Conservation (phyloP, 2,797 vertebrate species). For the Tokudaia muenninki region DNA sequence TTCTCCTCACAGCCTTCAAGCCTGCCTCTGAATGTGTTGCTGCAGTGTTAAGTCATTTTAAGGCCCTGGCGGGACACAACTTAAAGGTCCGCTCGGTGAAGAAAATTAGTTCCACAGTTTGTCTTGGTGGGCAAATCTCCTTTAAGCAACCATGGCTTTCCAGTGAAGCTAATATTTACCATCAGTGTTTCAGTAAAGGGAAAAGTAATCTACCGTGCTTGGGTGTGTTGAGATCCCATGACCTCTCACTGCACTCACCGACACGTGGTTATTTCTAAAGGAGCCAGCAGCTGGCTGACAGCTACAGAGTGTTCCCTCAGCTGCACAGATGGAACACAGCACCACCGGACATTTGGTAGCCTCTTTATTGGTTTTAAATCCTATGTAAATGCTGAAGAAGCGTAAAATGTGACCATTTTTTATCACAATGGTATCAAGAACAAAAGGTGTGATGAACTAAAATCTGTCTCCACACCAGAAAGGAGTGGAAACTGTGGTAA, state of each 20-base stretch:
- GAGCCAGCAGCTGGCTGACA: not conserved
- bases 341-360: not conserved
- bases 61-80: not conserved
- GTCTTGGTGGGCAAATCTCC: conserved; percentile 1
- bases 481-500: not conserved
- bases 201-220: not conserved
- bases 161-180: not conserved
- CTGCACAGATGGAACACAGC: not conserved
- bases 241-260: not conserved
- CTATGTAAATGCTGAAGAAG: not conserved
- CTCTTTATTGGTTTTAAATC: conserved; percentile 28
- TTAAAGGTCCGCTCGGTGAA: not conserved
- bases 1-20: not conserved
- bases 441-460: not conserved
- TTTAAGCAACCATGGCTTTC: not conserved
- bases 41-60: not conserved
- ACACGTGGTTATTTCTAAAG: not conserved
- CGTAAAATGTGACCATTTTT: conserved; percentile 12
- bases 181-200: not conserved
- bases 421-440: not conserved
- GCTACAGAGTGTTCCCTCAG: not conserved
- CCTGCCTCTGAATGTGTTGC: not conserved
- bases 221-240: not conserved
- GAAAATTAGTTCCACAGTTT: conserved; percentile 13
- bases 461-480: not conserved